Evolutionary conservation across 2,797 vertebrate species (phyloP), one percentile per base, ranked within the genome.

Genomic region (Linurgus olivaceus): DNA sequence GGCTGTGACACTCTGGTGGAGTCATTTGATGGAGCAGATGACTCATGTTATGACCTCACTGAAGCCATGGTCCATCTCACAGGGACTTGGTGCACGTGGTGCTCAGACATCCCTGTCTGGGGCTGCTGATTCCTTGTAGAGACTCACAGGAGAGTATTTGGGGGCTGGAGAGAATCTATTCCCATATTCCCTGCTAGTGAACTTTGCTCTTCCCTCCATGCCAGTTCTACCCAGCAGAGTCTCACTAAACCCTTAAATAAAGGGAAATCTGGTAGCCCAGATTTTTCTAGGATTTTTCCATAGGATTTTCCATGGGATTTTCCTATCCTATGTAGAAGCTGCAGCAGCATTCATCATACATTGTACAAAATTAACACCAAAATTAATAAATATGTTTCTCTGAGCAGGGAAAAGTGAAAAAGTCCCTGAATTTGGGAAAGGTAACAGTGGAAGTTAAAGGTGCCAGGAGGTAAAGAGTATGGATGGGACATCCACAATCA

Each of bases 131-230:
- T 63, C 57, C 57, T n/a, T 37, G 16, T 9, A 37, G n/a, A 25
- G 5, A 14, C 14, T 3, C 62, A 38, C 55, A 29, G 29, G 38
- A 55, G 19, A 24, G 29, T 8, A 6, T 33, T 6, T 48, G 24
- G 29, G 18, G 10, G 7, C 19, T 52, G 40, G 9, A 9, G 21
- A 19, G 51, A 35, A 70, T 68, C 59, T 67, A 31, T 54, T 33
- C 50, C 42, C 57, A 8, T 4, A 2, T 20, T 11, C 11, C 14
- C 40, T 79, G 7, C 21, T 23, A n/a, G 33, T 12, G 33, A 76
- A 45, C 8, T 68, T 45, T 18, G 12, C 9, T 54, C 8, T 61
- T 33, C 57, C 20, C 26, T 54, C n/a, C 1, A 0, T 18, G 44
- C 54, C 54, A 59, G 28, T 6, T 14, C 35, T 33, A 15, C 4